Evolutionary conservation across 2,113 vertebrate genomes (phyloP).

Genomic region (Upupa epops): DNA sequence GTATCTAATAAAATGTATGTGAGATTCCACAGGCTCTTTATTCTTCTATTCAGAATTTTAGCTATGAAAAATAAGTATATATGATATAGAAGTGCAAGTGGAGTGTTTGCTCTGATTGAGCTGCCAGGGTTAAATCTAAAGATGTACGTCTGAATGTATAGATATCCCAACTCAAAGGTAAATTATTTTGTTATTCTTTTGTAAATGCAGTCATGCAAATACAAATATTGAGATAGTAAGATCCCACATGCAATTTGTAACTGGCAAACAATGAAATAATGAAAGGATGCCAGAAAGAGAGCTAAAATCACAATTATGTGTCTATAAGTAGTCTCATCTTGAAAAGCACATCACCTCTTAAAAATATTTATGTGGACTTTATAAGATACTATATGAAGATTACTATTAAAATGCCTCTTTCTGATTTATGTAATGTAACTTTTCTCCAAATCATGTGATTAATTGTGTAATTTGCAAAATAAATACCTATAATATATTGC

Average conservation of each 20-base stretch:
- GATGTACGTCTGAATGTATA: neutral
- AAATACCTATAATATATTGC: neutral
- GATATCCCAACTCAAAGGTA: neutral
- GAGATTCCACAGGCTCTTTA: neutral
- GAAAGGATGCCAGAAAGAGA: neutral
- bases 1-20: neutral
- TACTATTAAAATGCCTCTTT: neutral
- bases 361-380: neutral
- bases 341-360: neutral
- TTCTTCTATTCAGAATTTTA: neutral
- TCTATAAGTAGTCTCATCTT: neutral
- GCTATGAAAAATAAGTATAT: neutral
- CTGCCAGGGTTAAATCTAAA: constrained; percentile 27
- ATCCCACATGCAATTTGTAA: neutral
- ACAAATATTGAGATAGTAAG: neutral
- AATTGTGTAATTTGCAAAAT: neutral
- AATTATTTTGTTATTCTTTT: constrained; percentile 17
- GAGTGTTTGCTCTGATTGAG: neutral
- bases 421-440: neutral
- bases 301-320: neutral
- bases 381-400: neutral
- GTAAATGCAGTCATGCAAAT: constrained; percentile 9
- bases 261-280: neutral
- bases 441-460: neutral
- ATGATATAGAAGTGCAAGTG: neutral